phyloP scores from a whole-genome alignment of 2,113 vertebrate species.

The Solea solea region DNA sequence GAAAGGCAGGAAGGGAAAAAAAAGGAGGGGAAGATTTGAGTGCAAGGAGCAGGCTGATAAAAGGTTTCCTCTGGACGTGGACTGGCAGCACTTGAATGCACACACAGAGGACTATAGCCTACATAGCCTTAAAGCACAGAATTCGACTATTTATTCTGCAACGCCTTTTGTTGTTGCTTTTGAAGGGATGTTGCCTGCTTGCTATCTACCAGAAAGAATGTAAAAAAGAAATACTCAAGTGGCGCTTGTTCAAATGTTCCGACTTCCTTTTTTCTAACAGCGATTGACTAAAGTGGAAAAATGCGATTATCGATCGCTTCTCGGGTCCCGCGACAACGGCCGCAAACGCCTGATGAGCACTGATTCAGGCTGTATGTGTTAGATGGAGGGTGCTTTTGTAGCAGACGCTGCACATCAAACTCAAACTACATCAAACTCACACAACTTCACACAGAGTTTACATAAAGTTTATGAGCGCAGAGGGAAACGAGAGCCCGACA shows the following conservation, averaged over 20 bases:
- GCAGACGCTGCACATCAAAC: too few species aligned
- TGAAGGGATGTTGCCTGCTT: constrained; percentile 26
- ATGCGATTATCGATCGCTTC: constrained; percentile 13
- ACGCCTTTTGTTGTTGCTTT: constrained; percentile 37
- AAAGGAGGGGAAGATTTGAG: constrained; percentile 20
- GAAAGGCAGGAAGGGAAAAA: constrained; percentile 18
- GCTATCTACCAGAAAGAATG: constrained; percentile 32
- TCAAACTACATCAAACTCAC: background rate
- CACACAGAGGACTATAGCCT: constrained; percentile 36
- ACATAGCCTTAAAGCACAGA: constrained; percentile 43
- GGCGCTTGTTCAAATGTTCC: constrained; percentile 23
- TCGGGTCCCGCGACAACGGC: constrained; percentile 10
- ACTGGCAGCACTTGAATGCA: constrained; percentile 55
- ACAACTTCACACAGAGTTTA: background rate
- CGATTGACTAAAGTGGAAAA: constrained; percentile 25
- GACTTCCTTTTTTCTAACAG: constrained; percentile 33
- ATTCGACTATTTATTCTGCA: constrained; percentile 38
- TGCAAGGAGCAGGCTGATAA: constrained; percentile 40
- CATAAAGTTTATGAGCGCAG: too few species aligned
- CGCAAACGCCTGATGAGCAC: constrained; percentile 9
- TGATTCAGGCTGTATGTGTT: background rate
- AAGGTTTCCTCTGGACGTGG: constrained; percentile 45
- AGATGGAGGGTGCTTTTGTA: constrained; percentile 19
- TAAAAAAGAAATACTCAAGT: constrained; percentile 20
- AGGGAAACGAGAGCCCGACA: too few species aligned